Evolutionary conservation across 2,888 invertebrate genomes (phyloP), one percentile per base, ranked within the genome.

Genomic region (Drosophila anomalipes): DNA sequence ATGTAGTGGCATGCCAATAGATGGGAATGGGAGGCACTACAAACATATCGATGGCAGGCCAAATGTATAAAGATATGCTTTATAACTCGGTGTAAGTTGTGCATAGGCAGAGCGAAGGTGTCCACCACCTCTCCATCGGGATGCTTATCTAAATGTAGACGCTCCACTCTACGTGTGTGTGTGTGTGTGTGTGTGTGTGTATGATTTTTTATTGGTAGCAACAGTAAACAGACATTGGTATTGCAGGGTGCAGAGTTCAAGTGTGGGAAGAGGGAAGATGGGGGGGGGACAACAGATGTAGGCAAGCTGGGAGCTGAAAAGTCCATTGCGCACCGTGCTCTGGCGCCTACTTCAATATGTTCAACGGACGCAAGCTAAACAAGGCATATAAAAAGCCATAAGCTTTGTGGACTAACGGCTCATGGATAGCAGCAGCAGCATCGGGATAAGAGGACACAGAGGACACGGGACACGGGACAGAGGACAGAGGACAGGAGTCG

Each of bases 321-420:
- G 64, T 65, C 72, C 28, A 35, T 65, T 44, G 44, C 16, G 22
- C 16, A 26, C 74, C 28, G 51, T 56, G 26, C 53, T 35, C 30
- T 26, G 79, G 47, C 83, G 90, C 86, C 90, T 86, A 72, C 88
- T 89, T 85, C 90, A 85, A 86, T 85, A 87, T 87, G 85, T 75
- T 85, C 54, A 72, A 81, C 66, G 70, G 70, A 67, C 74, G 71
- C 79, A 60, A 60, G 71, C 87, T 79, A 77, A 79, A 89, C 82
- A 85, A 87, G 90, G 87, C 86, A 85, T 80, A 86, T 90, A 86
- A 90, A 87, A 89, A 85, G 80, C 86, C 90, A 77, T 85, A 89
- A 84, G 84, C 84, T 79, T 65, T 74, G 76, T 83, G 77, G 66
- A 70, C 83, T 74, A 65, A 70, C 33, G 68, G 74, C 80, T 69